phyloP scores from a whole-genome alignment of 37 sponge, comb jelly and placozoan species.

The Crambe crambe region DNA sequence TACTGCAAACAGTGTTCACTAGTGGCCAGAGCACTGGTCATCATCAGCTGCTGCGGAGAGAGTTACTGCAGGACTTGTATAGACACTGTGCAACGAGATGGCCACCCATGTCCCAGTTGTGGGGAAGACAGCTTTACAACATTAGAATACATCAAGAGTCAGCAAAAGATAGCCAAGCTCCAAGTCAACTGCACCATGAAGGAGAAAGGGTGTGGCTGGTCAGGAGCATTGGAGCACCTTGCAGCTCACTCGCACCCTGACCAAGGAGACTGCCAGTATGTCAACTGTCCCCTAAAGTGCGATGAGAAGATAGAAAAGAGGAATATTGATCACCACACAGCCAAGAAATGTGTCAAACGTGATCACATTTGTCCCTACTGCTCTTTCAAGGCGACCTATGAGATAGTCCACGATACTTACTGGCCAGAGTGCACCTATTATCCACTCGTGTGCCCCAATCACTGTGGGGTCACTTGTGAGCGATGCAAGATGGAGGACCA shows the following conservation, averaged over 20 bases:
- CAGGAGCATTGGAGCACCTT: conserved; percentile 10
- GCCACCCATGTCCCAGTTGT: conserved; percentile 30
- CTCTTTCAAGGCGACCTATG: conserved; percentile 4
- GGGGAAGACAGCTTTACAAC: not conserved
- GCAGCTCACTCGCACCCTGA: conserved; percentile 16
- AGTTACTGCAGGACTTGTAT: conserved; percentile 19
- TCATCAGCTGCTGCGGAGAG: not conserved
- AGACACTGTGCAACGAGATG: not conserved
- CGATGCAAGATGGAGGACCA: conserved; percentile 12
- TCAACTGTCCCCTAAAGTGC: conserved; percentile 28
- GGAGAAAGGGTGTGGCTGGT: conserved; percentile 40
- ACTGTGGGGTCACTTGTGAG: conserved; percentile 12
- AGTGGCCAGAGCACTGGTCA: not conserved
- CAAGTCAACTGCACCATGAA: conserved; percentile 22
- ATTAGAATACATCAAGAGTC: not conserved
- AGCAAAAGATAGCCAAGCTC: not conserved
- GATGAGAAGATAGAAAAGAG: not conserved
- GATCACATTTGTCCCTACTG: conserved; percentile 31
- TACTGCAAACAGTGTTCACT: conserved; percentile 1
- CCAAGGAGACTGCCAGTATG: conserved; percentile 20
- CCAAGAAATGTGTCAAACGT: conserved; percentile 17
- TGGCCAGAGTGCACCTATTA: conserved; percentile 12
- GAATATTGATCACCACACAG: conserved; percentile 6
- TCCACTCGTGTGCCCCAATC: conserved; percentile 37
- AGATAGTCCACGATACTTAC: not conserved